Evolutionary conservation across 2,113 vertebrate genomes (phyloP).

Genomic region (Oryzias woworae): DNA sequence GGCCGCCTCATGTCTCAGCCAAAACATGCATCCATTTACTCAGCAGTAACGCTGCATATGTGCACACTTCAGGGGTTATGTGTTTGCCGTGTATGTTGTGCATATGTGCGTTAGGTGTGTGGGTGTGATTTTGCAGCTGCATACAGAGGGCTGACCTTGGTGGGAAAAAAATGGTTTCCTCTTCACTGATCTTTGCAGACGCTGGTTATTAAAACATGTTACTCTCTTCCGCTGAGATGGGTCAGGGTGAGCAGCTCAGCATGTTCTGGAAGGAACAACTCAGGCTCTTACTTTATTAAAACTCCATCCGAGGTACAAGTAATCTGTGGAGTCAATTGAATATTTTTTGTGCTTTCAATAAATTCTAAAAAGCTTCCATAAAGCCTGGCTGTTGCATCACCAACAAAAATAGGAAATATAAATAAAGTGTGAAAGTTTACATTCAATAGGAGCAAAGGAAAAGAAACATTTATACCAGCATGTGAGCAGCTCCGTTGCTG

Average conservation of each 20-base stretch:
- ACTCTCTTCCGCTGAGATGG: slow-evolving; percentile 62
- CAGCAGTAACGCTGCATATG: slow-evolving; percentile 10
- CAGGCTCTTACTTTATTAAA: slow-evolving; percentile 5
- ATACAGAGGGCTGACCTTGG: slow-evolving; percentile 50
- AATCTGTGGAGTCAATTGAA: neutral
- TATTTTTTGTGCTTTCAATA: too few species aligned
- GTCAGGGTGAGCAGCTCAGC: slow-evolving; percentile 41
- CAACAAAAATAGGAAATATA: slow-evolving; percentile 24
- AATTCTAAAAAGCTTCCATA: neutral
- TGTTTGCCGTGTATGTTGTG: slow-evolving; percentile 7
- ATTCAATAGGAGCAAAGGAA: slow-evolving; percentile 14
- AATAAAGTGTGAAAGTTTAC: slow-evolving; percentile 21
- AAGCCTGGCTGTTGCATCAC: neutral
- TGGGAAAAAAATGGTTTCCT: slow-evolving; percentile 56
- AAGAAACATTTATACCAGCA: slow-evolving; percentile 50
- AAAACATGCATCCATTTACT: slow-evolving; percentile 22
- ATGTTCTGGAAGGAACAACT: slow-evolving; percentile 1
- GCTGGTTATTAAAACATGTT: slow-evolving; percentile 70
- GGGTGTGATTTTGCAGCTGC: slow-evolving; percentile 20
- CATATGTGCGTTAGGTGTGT: slow-evolving; percentile 7
- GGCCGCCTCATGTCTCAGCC: slow-evolving; percentile 1
- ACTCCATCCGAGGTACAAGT: neutral
- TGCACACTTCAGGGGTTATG: slow-evolving; percentile 14
- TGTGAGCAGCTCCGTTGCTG: slow-evolving; percentile 32
- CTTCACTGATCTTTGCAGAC: slow-evolving; percentile 63